Base-by-base conservation (phyloP, 1,140 invertebrate species). In the Pachypsylla venusta region DNA sequence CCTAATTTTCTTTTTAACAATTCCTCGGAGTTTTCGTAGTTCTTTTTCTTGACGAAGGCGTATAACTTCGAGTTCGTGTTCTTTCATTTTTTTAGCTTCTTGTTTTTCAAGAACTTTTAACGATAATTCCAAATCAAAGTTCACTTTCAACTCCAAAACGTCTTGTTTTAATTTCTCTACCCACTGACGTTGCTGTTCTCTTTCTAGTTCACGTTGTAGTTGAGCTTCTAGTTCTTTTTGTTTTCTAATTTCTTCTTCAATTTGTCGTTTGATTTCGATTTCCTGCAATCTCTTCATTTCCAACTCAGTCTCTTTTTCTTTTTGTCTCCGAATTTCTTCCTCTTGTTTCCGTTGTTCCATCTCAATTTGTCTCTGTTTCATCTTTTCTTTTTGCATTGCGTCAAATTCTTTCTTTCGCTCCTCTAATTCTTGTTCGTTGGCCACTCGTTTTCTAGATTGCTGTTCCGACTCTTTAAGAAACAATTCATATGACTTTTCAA, bases 391-490 rank as follows among this genome's bases (percentile, higher is more conserved):
- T 48, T 48, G 7, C 16, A 48, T 19, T 48, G 5, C 42, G n/a
- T 48, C 42, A 48, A 48, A 48, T 48, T 48, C 42, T 48, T 48
- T n/a, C n/a, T n/a, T n/a, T 48, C 42, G 16, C 7, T 48, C 42
- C 22, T 10, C 22, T 19, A 19, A n/a, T 48, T 48, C 22, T 48
- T 48, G n/a, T 4, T 48, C 42, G 22, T 48, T 22, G 4, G 42
- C 42, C 5, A n/a, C 42, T 19, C 42, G 42, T 48, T 48, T 48
- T 48, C 42, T 48, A 48, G 7, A 19, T 48, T 48, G 42, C 42
- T 48, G 42, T 48, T 48, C 42, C 5, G 42, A 48, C 22, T 48
- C 42, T 22, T n/a, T 4, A 7, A 48, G 4, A 48, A 48, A 48
- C 22, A 48, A 19, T 22, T 48, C 42, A 48, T 19, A 48, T 4